A percentile compares a stretch with the other conserved stretches of the same genome.
phyloP scores from a whole-genome alignment of 2,797 vertebrate species.

The Peromyscus nudipes region DNA sequence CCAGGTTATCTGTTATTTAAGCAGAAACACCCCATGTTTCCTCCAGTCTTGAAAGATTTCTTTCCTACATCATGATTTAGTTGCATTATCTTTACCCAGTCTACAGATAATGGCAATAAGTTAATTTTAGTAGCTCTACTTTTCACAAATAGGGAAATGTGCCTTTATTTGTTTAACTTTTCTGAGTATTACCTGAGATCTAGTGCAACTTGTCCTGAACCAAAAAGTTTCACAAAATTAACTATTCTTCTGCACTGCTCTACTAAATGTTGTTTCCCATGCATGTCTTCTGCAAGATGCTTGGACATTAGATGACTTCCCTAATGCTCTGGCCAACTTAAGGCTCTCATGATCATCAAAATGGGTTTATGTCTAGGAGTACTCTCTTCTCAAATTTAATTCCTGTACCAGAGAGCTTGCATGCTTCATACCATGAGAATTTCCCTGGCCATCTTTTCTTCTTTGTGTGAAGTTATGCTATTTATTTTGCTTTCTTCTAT shows the following conservation, averaged over 20 bases:
- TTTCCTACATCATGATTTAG: background rate
- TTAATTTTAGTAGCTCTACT: background rate
- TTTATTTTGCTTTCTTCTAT: slow-evolving; percentile 54
- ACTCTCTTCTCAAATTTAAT: background rate
- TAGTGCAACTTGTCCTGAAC: background rate
- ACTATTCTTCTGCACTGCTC: background rate
- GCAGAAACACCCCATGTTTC: background rate
- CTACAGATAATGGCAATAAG: background rate
- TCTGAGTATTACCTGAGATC: background rate
- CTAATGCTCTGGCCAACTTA: background rate
- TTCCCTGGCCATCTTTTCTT: background rate
- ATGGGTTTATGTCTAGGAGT: background rate
- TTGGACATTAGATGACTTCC: background rate
- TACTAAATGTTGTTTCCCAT: background rate
- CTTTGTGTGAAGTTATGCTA: background rate
- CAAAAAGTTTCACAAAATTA: background rate
- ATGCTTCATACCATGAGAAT: background rate
- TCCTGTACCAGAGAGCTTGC: background rate
- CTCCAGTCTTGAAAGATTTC: background rate
- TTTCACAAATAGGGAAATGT: background rate
- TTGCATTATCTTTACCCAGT: background rate
- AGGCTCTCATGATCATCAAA: background rate
- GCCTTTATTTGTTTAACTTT: background rate
- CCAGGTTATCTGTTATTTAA: background rate
- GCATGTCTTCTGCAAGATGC: background rate